Conservation (phyloP, 2,797 vertebrate genomes). For the Neosalanx taihuensis region DNA sequence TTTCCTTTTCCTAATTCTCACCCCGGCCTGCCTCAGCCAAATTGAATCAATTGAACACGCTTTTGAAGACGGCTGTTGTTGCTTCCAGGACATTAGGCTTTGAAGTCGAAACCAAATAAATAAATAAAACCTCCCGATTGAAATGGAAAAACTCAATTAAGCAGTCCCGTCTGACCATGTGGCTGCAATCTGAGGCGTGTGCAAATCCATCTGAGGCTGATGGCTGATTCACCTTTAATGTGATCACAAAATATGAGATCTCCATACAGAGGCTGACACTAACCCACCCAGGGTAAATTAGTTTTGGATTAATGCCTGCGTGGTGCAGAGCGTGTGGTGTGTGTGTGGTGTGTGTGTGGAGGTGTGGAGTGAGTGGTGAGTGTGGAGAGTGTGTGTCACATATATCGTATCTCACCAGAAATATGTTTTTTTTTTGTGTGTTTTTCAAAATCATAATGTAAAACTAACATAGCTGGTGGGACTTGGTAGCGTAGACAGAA, state of each 20-base stretch:
- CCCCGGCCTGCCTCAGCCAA: constrained; percentile 55
- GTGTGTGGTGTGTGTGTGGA: not conserved
- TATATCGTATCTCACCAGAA: not conserved
- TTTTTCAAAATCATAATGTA: too few species aligned
- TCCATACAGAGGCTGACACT: too few species aligned
- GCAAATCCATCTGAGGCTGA: too few species aligned
- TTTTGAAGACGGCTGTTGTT: constrained; percentile 58
- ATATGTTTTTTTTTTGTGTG: too few species aligned
- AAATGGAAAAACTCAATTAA: constrained; percentile 64
- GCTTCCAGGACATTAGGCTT: constrained; percentile 65
- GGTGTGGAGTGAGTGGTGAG: not conserved
- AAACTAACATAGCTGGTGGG: too few species aligned
- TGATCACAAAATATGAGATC: too few species aligned
- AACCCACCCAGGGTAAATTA: too few species aligned
- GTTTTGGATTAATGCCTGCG: too few species aligned
- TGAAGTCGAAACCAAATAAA: constrained; percentile 66
- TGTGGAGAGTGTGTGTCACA: not conserved
- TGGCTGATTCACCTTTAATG: too few species aligned
- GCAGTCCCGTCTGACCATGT: constrained; percentile 14
- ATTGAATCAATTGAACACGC: constrained; percentile 71
- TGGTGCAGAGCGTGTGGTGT: not conserved
- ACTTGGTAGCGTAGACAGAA: too few species aligned
- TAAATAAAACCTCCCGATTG: constrained; percentile 53
- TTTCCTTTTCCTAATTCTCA: constrained; percentile 56
- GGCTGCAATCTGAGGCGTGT: too few species aligned